Evolutionary conservation across 92 coral and sea anemone genomes (phyloP), one percentile per base, ranked within the genome.

Genomic region (Palythoa grandis): DNA sequence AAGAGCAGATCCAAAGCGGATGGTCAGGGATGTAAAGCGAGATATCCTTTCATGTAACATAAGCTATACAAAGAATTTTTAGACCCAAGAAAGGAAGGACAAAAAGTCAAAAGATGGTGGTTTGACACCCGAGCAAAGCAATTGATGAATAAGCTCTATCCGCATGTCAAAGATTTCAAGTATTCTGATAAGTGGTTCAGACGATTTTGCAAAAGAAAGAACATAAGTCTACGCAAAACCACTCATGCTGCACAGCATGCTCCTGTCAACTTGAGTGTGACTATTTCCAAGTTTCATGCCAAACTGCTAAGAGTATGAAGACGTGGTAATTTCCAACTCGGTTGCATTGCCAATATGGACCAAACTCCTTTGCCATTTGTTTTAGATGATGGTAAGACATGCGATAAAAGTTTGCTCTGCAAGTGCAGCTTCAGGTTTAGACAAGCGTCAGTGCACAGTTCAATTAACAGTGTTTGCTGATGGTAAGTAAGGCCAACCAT

Each of bases 401-500:
- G 67, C 63, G 22, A 83, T 65, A 69, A 57, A 69, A 60, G 53
- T 68, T 60, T 83, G 87, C 78, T 25, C 35, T 39, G 87, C 87
- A 83, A n/a, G 57, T 83, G 60, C 79, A 35, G 52, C 87, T 69
- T 83, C 87, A 48, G 79, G 87, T 19, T 76, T 83, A 35, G 87
- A 83, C 52, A 83, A 83, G 71, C 79, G 87, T 2, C n/a, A n/a
- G n/a, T n/a, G n/a, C n/a, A n/a, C n/a, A n/a, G n/a, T n/a, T n/a
- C n/a, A n/a, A n/a, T n/a, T 65, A 83, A 83, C 87, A 58, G 35
- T 83, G 35, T 83, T 83, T 57, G 87, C 87, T 66, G 87, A 83
- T 83, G 87, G 78, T 29, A 83, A 69, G 52, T 77, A 52, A 52
- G 54, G 54, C 54, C 54, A 52, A 52, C 0, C 54, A 52, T 52